Conservation (phyloP, 2,888 invertebrate genomes). For the Amphipoea oculea region DNA sequence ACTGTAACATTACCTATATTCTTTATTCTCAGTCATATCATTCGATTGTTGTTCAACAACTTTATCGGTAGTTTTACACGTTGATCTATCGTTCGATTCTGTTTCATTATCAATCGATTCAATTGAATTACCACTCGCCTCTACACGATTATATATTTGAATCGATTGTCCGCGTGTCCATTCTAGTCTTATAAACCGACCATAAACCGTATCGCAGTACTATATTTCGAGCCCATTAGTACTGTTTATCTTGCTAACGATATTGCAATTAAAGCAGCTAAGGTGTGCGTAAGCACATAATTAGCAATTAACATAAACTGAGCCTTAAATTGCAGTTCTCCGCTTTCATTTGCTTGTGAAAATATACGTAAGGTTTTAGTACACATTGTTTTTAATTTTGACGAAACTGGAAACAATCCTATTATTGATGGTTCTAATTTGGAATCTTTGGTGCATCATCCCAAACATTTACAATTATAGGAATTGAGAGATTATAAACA, state of each 20-base stretch:
- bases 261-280: slow-evolving; percentile 67
- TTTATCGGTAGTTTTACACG: neutral
- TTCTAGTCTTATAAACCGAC: slow-evolving; percentile 2
- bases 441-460: neutral
- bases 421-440: neutral
- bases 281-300: slow-evolving; percentile 60
- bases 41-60: neutral
- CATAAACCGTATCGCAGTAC: slow-evolving; percentile 7
- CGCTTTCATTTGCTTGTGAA: slow-evolving; percentile 50
- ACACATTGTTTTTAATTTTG: slow-evolving; percentile 18
- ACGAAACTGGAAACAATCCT: neutral
- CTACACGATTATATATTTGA: slow-evolving; percentile 8
- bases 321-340: slow-evolving; percentile 57
- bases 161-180: neutral
- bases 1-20: neutral
- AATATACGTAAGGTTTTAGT: slow-evolving; percentile 41
- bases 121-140: slow-evolving; percentile 6
- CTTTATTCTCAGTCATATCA: neutral
- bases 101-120: slow-evolving; percentile 17
- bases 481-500: neutral
- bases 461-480: neutral
- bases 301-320: slow-evolving; percentile 67
- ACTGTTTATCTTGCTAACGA: slow-evolving; percentile 59
- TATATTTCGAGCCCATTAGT: slow-evolving; percentile 37
- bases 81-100: slow-evolving; percentile 6